Evolutionary conservation across 2,113 vertebrate species (phyloP).

Genomic region (Cygnus buccinator): DNA sequence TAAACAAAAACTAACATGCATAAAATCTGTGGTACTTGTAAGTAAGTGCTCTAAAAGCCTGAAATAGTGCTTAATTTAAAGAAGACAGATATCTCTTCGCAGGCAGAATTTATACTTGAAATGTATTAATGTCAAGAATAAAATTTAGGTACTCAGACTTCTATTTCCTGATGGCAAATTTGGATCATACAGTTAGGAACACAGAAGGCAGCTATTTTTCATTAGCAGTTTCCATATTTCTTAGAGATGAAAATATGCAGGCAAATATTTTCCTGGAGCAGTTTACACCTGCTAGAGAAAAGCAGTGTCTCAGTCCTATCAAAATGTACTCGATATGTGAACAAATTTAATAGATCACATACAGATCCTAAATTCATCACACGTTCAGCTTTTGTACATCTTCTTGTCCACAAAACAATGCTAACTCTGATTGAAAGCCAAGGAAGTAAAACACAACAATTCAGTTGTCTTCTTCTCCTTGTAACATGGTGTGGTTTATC

Average conservation of each 20-base stretch:
- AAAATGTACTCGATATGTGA: neutral
- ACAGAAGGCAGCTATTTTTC: neutral
- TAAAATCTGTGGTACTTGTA: slow-evolving; percentile 18
- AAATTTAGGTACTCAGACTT: neutral
- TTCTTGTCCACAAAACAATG: neutral
- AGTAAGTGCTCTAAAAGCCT: neutral
- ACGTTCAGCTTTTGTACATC: neutral
- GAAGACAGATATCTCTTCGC: neutral
- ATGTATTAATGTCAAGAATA: neutral
- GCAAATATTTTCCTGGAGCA: neutral
- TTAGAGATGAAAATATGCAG: neutral
- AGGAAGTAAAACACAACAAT: neutral
- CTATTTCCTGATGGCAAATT: neutral
- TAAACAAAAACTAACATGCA: slow-evolving; percentile 46
- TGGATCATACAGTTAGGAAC: neutral
- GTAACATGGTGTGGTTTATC: neutral
- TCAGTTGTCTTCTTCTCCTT: neutral
- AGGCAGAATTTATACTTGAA: neutral
- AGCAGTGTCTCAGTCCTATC: neutral
- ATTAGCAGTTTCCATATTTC: neutral
- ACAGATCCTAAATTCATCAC: neutral
- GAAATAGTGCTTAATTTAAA: slow-evolving; percentile 27
- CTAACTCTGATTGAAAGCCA: neutral
- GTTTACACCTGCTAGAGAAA: neutral
- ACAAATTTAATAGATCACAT: fast-evolving